These are phyloP conservation scores for Sebastes iracundus DNA, from an alignment of 2,797 vertebrate species.

Conservation along the genomic window DNA sequence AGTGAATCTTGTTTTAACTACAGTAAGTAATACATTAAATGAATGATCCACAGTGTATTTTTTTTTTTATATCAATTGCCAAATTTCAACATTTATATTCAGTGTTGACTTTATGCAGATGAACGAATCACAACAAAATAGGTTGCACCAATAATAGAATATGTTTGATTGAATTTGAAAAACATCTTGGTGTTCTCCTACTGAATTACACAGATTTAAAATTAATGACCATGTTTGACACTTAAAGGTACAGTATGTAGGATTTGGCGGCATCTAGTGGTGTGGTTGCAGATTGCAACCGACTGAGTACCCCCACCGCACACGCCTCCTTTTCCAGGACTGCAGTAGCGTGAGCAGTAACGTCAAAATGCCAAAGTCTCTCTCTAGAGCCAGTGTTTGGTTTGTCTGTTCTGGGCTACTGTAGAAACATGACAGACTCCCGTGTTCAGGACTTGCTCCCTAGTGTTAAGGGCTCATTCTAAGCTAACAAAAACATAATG, in stretches of 20 bases:
- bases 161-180: not conserved
- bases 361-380: no score
- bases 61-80: not conserved
- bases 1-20: not conserved
- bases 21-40: not conserved
- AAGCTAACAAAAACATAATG: not conserved
- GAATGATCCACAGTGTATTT: not conserved
- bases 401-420: no score
- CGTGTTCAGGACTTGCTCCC: not conserved
- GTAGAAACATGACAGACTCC: no score
- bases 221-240: not conserved
- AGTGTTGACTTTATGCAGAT: not conserved
- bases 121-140: not conserved
- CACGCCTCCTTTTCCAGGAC: not conserved
- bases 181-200: not conserved
- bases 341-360: not conserved
- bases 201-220: conserved; percentile 17
- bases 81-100: not conserved
- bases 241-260: not conserved
- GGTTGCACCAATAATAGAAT: not conserved
- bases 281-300: not conserved
- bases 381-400: no score
- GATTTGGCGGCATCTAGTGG: not conserved
- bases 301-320: fast-evolving
- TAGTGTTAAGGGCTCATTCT: not conserved